Percentiles rank a stretch among this genome's conserved stretches.
These are phyloP conservation scores for Eristalinus sepulchralis DNA, from an alignment of 2,888 invertebrate genomes.

Conservation along the genomic window DNA sequence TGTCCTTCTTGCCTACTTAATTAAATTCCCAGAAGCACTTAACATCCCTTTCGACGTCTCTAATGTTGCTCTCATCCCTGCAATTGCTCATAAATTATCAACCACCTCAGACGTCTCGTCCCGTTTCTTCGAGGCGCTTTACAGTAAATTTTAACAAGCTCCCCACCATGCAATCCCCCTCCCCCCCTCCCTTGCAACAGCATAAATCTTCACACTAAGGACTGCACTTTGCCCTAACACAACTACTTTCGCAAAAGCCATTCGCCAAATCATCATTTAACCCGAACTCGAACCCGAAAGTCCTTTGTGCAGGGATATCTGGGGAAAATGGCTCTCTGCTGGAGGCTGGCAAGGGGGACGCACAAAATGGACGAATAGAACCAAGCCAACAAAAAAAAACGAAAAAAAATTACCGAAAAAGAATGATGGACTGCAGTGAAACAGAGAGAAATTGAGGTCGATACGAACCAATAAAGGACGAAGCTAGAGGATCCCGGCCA, in stretches of 20 bases:
- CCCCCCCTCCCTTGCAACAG: conserved; percentile 19
- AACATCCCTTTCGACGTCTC: not conserved
- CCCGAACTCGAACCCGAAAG: conserved; percentile 44
- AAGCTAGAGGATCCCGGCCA: conserved; percentile 17
- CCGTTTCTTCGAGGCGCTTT: conserved; percentile 38
- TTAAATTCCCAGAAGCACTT: conserved; percentile 51
- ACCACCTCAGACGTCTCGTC: conserved; percentile 39
- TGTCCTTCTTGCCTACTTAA: conserved; percentile 24
- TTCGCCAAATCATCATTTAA: conserved; percentile 69
- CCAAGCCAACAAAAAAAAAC: no score
- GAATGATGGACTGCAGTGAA: conserved; percentile 10
- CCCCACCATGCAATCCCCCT: conserved; percentile 5
- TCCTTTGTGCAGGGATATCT: conserved; percentile 46
- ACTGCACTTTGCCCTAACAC: conserved; percentile 6
- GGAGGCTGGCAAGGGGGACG: not conserved
- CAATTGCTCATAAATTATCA: conserved; percentile 60
- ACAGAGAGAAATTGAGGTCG: conserved; percentile 44
- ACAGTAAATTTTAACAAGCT: conserved; percentile 43
- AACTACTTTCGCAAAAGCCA: conserved; percentile 18
- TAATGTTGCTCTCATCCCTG: conserved; percentile 34
- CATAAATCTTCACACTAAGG: conserved; percentile 53
- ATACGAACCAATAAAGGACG: conserved; percentile 23
- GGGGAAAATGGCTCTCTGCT: not conserved
- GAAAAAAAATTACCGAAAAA: not conserved
- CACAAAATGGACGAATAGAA: not conserved